Conservation (phyloP, 2,797 vertebrate genomes). For the Cyclopterus lumpus region DNA sequence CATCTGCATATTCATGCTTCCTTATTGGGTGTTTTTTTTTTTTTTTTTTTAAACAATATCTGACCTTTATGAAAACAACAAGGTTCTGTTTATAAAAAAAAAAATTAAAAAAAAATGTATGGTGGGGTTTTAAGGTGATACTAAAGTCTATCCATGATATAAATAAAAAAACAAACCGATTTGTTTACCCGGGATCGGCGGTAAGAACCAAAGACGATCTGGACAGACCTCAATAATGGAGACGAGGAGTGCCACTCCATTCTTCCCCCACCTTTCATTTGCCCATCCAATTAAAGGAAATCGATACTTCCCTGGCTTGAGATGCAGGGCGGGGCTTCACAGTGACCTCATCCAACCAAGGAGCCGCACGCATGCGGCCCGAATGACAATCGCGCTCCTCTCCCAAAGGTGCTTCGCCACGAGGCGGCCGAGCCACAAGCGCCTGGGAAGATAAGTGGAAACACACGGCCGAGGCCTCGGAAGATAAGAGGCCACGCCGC, state of each 20-base stretch:
- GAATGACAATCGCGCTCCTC: conserved; percentile 67
- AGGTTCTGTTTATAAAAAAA: conserved; percentile 41
- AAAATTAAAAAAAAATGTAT: neutral
- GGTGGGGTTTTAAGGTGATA: conserved; percentile 19
- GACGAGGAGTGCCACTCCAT: conserved; percentile 30
- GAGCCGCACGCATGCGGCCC: conserved; percentile 40
- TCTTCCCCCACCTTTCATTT: conserved; percentile 61
- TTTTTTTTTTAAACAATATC: too few species aligned
- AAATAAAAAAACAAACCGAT: conserved; percentile 7
- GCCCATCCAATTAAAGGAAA: conserved; percentile 81
- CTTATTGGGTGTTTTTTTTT: conserved; percentile 48
- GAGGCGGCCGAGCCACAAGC: conserved; percentile 14
- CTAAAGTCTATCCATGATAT: conserved; percentile 8
- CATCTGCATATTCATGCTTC: conserved; percentile 68
- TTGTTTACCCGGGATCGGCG: neutral
- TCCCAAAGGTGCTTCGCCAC: conserved; percentile 2
- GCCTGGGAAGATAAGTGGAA: conserved; percentile 5
- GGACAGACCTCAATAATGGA: conserved; percentile 23
- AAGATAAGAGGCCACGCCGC: neutral
- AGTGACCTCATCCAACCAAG: conserved; percentile 66
- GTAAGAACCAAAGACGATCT: conserved; percentile 15
- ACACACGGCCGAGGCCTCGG: neutral
- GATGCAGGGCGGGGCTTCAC: conserved; percentile 67
- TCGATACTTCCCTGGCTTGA: conserved; percentile 69
- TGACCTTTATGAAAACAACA: conserved; percentile 78